phyloP scores from a whole-genome alignment of 2,888 invertebrate genomes.

The Euspilapteryx auroguttella region DNA sequence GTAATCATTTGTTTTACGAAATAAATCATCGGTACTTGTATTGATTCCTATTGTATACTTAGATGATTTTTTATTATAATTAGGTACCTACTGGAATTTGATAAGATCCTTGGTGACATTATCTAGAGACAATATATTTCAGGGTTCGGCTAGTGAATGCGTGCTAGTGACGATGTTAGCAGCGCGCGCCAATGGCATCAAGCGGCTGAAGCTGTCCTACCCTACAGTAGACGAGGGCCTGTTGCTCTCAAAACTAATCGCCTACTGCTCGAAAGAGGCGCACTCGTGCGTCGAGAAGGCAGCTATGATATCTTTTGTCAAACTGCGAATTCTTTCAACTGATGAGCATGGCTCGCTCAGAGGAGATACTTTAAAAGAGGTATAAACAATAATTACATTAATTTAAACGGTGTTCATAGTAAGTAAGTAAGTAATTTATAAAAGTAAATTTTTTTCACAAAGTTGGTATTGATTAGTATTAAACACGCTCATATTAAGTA shows the following conservation, averaged over 20 bases:
- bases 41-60: too few relatives aligned
- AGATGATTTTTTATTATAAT: too few relatives aligned
- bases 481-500: too few relatives aligned
- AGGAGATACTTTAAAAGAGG: conserved; percentile 79
- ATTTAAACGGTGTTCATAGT: too few relatives aligned
- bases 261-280: conserved; percentile 87
- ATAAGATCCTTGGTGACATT: too few relatives aligned
- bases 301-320: conserved; percentile 92
- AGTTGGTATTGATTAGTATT: too few relatives aligned
- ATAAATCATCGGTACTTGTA: too few relatives aligned
- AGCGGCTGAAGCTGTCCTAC: conserved; percentile 80
- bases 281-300: conserved; percentile 93
- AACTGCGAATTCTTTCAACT: conserved; percentile 84
- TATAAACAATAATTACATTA: neutral
- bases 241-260: conserved; percentile 89
- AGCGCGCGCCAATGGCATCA: conserved; percentile 86
- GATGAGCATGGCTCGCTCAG: conserved; percentile 81
- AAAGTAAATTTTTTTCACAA: too few relatives aligned
- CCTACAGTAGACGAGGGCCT: conserved; percentile 89
- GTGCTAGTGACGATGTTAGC: conserved; percentile 90
- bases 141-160: conserved; percentile 97
- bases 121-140: too few relatives aligned
- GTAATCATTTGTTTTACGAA: too few relatives aligned
- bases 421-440: too few relatives aligned
- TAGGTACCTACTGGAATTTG: too few relatives aligned